Percentiles rank a stretch among this genome's conserved stretches.
These are phyloP conservation scores for Poecilobothrus nobilitatus DNA, from an alignment of 2,888 invertebrate species.

Conservation along the genomic window DNA sequence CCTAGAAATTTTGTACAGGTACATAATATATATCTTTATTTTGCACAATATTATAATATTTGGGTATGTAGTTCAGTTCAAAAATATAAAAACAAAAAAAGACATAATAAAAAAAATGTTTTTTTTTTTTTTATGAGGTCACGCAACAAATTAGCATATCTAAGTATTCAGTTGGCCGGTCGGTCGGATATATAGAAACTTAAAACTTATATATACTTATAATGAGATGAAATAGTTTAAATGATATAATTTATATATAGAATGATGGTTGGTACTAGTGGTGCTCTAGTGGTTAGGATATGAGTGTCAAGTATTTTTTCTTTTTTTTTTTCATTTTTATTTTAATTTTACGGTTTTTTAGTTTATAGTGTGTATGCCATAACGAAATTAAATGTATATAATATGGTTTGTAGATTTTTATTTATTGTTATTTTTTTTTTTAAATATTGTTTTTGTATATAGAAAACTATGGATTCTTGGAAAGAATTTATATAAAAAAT, in stretches of 20 bases:
- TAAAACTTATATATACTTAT: not conserved
- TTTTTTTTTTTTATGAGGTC: not conserved
- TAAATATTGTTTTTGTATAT: not conserved
- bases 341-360: not conserved
- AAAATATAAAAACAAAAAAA: no score
- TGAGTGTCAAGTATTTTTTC: not conserved
- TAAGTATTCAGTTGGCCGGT: not conserved
- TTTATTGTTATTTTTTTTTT: not conserved
- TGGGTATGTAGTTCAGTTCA: not conserved
- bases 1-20: not conserved
- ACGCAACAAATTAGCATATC: conserved; percentile 4
- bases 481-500: no score
- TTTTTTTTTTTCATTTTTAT: not conserved
- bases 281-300: not conserved
- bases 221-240: no score
- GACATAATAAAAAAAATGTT: no score
- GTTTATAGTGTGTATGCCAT: not conserved
- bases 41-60: not conserved
- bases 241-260: no score
- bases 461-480: no score
- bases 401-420: not conserved
- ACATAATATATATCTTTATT: not conserved
- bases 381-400: not conserved
- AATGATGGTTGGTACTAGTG: not conserved
- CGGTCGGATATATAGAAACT: not conserved